These are phyloP conservation scores for Pollimyrus isidori DNA, from an alignment of 2,113 vertebrate species.

Conservation along the genomic window DNA sequence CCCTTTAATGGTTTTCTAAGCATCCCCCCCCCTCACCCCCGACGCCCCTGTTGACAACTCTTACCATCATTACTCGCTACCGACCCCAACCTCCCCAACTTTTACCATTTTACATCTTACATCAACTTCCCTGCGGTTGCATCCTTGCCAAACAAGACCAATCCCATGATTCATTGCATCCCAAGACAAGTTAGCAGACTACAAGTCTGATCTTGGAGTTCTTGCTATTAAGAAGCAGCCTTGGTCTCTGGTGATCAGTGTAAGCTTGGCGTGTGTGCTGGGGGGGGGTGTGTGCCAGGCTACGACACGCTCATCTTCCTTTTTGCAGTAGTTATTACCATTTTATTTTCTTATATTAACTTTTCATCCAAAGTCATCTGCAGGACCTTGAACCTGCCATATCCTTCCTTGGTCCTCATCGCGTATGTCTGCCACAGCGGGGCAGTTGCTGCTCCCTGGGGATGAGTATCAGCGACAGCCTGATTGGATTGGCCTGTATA, in stretches of 20 bases:
- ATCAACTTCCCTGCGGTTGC: background rate
- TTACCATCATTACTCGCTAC: too few relatives aligned
- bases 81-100: too few relatives aligned
- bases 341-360: background rate
- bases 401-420: background rate
- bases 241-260: background rate
- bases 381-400: background rate
- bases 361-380: background rate
- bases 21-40: too few relatives aligned
- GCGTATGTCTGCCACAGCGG: background rate
- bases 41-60: too few relatives aligned
- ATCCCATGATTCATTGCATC: too few relatives aligned
- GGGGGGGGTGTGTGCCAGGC: background rate
- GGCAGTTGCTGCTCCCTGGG: background rate
- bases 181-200: background rate
- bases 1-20: too few relatives aligned
- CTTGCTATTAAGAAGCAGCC: background rate
- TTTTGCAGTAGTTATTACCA: background rate
- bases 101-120: background rate
- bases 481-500: background rate
- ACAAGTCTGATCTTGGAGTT: background rate
- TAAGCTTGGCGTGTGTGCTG: background rate
- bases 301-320: background rate
- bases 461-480: background rate
- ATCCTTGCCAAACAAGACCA: too few relatives aligned